Percentiles rank a stretch among this genome's conserved stretches.
These are phyloP conservation scores for Phengaris alcon DNA, from an alignment of 2,888 invertebrate species.

Conservation along the genomic window DNA sequence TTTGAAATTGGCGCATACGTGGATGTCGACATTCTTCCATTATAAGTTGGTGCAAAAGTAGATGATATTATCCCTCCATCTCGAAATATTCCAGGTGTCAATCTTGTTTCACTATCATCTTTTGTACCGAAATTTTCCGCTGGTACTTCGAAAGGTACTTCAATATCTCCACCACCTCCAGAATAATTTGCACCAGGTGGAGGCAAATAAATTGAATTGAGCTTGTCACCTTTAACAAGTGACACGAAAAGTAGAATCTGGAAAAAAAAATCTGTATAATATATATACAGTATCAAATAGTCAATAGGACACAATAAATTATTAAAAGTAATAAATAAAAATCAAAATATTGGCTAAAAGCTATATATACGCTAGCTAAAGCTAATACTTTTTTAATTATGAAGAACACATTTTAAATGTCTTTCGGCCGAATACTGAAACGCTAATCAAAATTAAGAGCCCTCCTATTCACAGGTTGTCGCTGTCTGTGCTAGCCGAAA, in stretches of 20 bases:
- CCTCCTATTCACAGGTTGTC: no score
- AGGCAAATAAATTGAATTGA: conserved; percentile 61
- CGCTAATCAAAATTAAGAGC: no score
- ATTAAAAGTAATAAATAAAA: no score
- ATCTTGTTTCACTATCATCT: conserved; percentile 39
- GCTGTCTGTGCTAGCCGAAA: no score
- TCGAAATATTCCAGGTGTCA: conserved; percentile 25
- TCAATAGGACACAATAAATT: not conserved
- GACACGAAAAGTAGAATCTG: conserved; percentile 55
- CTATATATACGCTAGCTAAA: no score
- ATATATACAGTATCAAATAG: not conserved
- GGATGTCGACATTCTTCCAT: not conserved
- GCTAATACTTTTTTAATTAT: no score
- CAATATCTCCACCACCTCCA: conserved; percentile 54
- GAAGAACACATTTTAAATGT: no score
- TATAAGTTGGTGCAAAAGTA: not conserved
- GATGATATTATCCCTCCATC: conserved; percentile 1
- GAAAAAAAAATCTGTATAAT: conserved; percentile 39
- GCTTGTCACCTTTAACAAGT: conserved; percentile 52
- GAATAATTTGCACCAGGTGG: conserved; percentile 58
- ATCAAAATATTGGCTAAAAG: no score
- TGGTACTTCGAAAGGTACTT: conserved; percentile 53
- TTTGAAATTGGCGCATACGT: not conserved
- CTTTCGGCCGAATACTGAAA: no score
- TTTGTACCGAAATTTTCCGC: conserved; percentile 41